Conservation (phyloP, 2,888 invertebrate species). For the Pomacea canaliculata region DNA sequence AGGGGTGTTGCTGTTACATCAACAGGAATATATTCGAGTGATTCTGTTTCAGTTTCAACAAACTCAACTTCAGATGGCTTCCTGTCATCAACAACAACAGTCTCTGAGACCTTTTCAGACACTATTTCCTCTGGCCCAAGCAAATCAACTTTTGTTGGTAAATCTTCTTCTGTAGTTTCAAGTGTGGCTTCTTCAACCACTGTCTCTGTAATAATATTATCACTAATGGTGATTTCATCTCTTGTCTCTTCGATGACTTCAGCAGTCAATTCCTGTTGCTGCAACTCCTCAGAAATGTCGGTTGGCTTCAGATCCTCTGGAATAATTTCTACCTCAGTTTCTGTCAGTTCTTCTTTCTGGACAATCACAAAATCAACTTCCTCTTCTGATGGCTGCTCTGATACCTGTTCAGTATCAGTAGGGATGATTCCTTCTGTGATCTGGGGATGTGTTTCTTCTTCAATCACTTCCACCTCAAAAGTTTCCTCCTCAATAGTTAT, state of each 20-base stretch:
- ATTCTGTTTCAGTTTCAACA: slow-evolving; percentile 31
- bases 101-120: slow-evolving; percentile 12
- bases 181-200: slow-evolving; percentile 24
- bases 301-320: slow-evolving; percentile 20
- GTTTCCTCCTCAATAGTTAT: slow-evolving; percentile 17
- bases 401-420: slow-evolving; percentile 11
- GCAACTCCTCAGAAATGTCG: slow-evolving; percentile 11
- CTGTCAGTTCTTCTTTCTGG: slow-evolving; percentile 18
- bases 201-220: slow-evolving; percentile 31
- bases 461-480: slow-evolving; percentile 22
- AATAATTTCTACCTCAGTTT: slow-evolving; percentile 17
- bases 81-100: slow-evolving; percentile 26
- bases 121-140: slow-evolving; percentile 18
- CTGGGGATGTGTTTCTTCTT: slow-evolving; percentile 9
- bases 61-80: slow-evolving; percentile 20
- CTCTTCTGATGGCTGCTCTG: slow-evolving; percentile 17
- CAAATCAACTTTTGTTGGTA: slow-evolving; percentile 20
- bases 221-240: slow-evolving; percentile 14
- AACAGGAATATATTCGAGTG: slow-evolving; percentile 24
- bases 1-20: slow-evolving; percentile 24
- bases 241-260: slow-evolving; percentile 20
- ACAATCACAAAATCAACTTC: slow-evolving; percentile 22
- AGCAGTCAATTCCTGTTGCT: neutral
- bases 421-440: slow-evolving; percentile 21
- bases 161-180: slow-evolving; percentile 33